Base-by-base conservation (phyloP, 37 sponge, comb jelly and placozoan genomes). In the Halichondria panicea region DNA sequence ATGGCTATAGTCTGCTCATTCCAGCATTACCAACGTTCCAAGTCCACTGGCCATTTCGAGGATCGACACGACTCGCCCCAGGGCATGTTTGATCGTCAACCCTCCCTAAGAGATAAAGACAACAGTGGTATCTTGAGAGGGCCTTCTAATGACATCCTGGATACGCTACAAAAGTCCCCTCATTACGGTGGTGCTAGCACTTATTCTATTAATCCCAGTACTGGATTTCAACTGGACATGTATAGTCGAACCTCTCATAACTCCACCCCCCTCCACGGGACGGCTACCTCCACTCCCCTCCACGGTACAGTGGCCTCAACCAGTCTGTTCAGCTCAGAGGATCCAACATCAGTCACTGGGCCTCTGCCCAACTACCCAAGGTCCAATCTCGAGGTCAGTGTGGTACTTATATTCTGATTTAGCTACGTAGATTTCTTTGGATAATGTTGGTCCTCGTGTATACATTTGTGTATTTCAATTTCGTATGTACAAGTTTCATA, bases 341-440 rank as follows among this genome's bases (percentile, higher is more conserved):
- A 55, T 2, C 64, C 43, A 37, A 62, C 43, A 28, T 64, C 66
- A 22, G 37, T 55, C 43, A 40, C 58, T 12, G 31, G 34, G 3
- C 30, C 36, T 11, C 70, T 78, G 22, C 83, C 73, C 37, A 82
- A 72, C 55, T 88, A 71, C 68, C 72, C 89, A 11, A 33, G 83
- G 3, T 22, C 21, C 12, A 78, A 83, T 30, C 53, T 81, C 34
- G 24, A 83, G 75, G 84, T 83, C 28, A 21, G 74, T 55, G 35
- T 74, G n/a, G 44, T 21, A 32, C 32, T 38, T 25, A 34, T 3
- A n/a, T 27, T 63, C 19, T 68, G 44, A 8, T 9, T 39, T 11
- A 66, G 22, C 34, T 33, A 39, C 34, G 67, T 11, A 66, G 42
- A n/a, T n/a, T n/a, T 48, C 61, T n/a, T 59, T 8, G 28, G 22